Conservation (phyloP, 2,113 vertebrate species). For the Rhodinocichla rosea region DNA sequence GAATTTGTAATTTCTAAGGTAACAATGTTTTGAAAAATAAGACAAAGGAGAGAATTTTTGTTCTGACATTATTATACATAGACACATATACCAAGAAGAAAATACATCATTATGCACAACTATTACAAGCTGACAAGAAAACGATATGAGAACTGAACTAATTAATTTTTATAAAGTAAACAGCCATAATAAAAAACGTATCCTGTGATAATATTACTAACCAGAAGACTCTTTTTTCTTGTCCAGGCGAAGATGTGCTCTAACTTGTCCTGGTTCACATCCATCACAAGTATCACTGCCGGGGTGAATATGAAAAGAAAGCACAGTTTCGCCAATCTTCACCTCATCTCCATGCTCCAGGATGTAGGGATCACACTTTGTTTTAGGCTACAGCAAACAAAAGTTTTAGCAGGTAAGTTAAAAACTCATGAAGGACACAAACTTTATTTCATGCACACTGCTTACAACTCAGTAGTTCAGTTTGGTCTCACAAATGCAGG, state of each 20-base stretch:
- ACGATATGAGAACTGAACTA: background rate
- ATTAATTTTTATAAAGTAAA: background rate
- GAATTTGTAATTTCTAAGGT: background rate
- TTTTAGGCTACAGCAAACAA: constrained; percentile 83
- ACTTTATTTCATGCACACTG: background rate
- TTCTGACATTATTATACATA: background rate
- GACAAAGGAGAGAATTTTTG: background rate
- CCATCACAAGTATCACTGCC: constrained; percentile 95
- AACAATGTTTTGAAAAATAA: background rate
- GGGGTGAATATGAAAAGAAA: constrained; percentile 96
- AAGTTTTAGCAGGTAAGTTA: background rate
- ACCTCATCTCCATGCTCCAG: constrained; percentile 95
- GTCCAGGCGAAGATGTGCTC: constrained; percentile 92
- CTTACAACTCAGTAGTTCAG: background rate
- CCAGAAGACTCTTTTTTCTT: constrained; percentile 79
- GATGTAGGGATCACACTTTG: constrained; percentile 84
- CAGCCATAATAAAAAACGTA: background rate
- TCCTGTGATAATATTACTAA: constrained; percentile 47
- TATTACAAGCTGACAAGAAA: background rate
- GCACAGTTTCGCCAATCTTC: constrained; percentile 94
- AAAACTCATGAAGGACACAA: background rate
- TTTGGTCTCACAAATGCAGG: background rate
- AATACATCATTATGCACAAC: background rate
- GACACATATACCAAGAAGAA: background rate
- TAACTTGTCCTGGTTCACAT: constrained; percentile 96